Percentiles rank a stretch among this genome's conserved stretches.
Conservation (phyloP, 2,888 invertebrate species). For the Coecobrya sp. region DNA sequence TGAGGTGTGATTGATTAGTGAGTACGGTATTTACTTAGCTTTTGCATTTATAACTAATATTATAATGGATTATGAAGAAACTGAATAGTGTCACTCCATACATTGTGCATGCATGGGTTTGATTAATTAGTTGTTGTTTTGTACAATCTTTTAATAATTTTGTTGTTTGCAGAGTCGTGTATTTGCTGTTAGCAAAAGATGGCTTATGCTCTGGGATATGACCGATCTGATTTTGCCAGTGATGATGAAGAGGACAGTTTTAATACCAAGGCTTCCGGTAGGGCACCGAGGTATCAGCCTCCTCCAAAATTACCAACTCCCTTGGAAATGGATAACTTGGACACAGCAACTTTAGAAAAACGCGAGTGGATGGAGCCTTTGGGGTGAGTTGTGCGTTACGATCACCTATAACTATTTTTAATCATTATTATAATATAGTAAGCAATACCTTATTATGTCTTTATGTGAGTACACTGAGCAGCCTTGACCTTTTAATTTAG, state of each 20-base stretch:
- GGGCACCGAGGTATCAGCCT: background rate
- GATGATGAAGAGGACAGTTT: background rate
- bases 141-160: too few species aligned
- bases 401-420: background rate
- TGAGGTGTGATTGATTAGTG: too few species aligned
- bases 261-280: background rate
- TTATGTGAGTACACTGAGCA: background rate
- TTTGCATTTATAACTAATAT: too few species aligned
- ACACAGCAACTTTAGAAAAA: slow-evolving; percentile 13
- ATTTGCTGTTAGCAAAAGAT: too few species aligned
- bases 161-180: too few species aligned
- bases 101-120: too few species aligned
- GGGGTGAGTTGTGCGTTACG: background rate
- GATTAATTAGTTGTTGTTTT: too few species aligned
- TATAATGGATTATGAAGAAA: too few species aligned
- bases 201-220: background rate
- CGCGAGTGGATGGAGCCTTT: slow-evolving; percentile 32
- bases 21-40: too few species aligned
- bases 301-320: background rate
- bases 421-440: too few species aligned
- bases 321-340: slow-evolving; percentile 38
- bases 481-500: background rate
- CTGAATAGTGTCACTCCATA: too few species aligned
- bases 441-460: too few species aligned
- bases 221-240: background rate